Evolutionary conservation across 2,797 vertebrate genomes (phyloP).

Genomic region (Macrochelys suwanniensis): DNA sequence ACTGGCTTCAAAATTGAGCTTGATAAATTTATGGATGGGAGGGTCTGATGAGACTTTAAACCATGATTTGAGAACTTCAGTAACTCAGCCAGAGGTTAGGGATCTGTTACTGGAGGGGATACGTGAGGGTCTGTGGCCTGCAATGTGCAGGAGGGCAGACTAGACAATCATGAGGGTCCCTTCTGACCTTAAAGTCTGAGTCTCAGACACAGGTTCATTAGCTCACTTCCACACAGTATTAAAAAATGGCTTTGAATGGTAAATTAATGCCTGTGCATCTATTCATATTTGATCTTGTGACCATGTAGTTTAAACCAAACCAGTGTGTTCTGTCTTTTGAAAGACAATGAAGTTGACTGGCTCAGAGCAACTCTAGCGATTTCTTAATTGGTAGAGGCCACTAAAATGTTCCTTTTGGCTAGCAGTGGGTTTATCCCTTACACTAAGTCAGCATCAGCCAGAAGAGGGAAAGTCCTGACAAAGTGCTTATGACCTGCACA

Average conservation of each 20-base stretch:
- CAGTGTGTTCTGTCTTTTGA: not conserved
- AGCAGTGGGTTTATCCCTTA: constrained; percentile 23
- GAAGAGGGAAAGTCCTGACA: not conserved
- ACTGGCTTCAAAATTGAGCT: too few relatives aligned
- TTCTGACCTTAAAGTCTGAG: not conserved
- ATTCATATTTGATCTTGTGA: not conserved
- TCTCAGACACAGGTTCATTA: not conserved
- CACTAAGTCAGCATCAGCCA: not conserved
- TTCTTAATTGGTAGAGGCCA: not conserved
- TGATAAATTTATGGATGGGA: too few relatives aligned
- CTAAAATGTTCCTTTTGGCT: not conserved
- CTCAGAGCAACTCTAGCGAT: not conserved
- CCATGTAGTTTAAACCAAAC: not conserved
- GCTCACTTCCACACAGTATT: not conserved
- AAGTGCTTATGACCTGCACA: constrained; percentile 63
- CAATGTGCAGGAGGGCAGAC: too few relatives aligned
- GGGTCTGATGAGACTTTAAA: not conserved
- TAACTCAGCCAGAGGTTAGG: too few relatives aligned
- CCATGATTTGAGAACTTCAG: not conserved
- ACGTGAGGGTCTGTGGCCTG: not conserved
- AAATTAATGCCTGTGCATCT: fast-evolving
- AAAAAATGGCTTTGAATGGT: fast-evolving
- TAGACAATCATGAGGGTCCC: not conserved
- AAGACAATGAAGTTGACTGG: not conserved
- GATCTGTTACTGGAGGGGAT: not conserved